Evolutionary conservation across 2,888 invertebrate species (phyloP), one percentile per base, ranked within the genome.

Genomic region (Agrochola lychnidis): DNA sequence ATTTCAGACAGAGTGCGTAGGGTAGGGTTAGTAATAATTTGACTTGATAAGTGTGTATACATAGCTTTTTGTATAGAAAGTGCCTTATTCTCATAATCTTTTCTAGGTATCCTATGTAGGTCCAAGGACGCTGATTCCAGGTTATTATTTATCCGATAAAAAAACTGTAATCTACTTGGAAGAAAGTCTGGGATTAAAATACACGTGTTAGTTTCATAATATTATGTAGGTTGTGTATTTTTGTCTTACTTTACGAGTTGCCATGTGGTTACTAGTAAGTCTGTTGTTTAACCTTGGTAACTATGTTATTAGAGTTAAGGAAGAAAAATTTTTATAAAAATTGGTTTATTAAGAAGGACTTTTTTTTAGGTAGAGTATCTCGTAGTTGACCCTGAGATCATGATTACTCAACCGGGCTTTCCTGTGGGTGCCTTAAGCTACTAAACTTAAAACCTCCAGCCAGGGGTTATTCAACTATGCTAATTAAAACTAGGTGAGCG

Each of bases 161-260:
- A 36, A 63, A 53, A 45, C n/a, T 42, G 9, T 62, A 53, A 45
- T 45, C 9, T 56, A 36, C 30, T 56, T 76, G 22, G 16, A 53
- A 62, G n/a, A 75, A 45, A 42, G 30, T 45, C 14, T 36, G n/a
- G 25, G 45, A 73, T 36, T 36, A 36, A 57, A 63, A 56, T 45
- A 56, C 16, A 36, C 6, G n/a, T 45, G 22, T 36, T 45, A 19
- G 30, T 25, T 53, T 56, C 45, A 40, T 73, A 25, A 36, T 25
- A 10, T 5, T 14, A 14, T 14, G 12, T 45, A 45, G 25, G 57
- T 71, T 42, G 9, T 45, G 36, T 57, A 9, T 73, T 45, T 57
- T 22, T 56, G 25, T 63, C 16, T 40, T 14, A 19, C 1, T 40
- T 48, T 22, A 64, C n/a, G 40, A 1, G 56, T 64, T 56, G 25